These are phyloP conservation scores for Danio choprae DNA, from an alignment of 2,797 vertebrate genomes.

Conservation along the genomic window DNA sequence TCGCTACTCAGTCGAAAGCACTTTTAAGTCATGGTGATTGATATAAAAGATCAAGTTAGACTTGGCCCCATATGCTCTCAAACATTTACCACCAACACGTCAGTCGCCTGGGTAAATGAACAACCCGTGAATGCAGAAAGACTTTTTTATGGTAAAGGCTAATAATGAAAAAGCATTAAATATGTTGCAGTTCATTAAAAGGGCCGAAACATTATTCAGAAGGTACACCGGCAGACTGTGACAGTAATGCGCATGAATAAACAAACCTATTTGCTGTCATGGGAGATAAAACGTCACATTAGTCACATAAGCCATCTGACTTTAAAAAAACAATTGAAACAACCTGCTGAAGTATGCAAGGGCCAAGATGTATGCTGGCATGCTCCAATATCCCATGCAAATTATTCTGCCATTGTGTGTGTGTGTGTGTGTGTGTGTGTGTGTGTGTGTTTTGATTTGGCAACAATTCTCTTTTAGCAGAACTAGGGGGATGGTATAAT, in stretches of 20 bases:
- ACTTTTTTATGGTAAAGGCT: not conserved
- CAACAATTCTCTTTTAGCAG: slow-evolving; percentile 14
- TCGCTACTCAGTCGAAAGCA: not conserved
- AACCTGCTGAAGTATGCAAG: slow-evolving; percentile 18
- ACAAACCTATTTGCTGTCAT: slow-evolving; percentile 22
- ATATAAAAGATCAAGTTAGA: not conserved
- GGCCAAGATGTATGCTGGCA: not conserved
- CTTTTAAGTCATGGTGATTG: not conserved
- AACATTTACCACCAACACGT: not conserved
- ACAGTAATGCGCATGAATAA: not conserved
- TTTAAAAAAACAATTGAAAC: slow-evolving; percentile 18
- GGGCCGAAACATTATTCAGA: not conserved
- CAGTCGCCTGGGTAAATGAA: not conserved
- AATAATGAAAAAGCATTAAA: not conserved
- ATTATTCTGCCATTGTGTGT: slow-evolving; percentile 1
- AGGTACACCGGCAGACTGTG: not conserved
- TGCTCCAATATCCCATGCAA: not conserved
- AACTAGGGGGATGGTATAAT: not conserved
- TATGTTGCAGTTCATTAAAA: slow-evolving; percentile 15
- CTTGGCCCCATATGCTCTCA: not conserved
- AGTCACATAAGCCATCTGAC: slow-evolving; percentile 25
- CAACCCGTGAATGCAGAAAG: not conserved
- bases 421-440: not conserved
- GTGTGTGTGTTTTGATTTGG: slow-evolving; percentile 16
- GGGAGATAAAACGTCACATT: slow-evolving; percentile 20